These are phyloP conservation scores for Microplitis deprimator DNA, from an alignment of 2,888 invertebrate genomes.

Conservation along the genomic window DNA sequence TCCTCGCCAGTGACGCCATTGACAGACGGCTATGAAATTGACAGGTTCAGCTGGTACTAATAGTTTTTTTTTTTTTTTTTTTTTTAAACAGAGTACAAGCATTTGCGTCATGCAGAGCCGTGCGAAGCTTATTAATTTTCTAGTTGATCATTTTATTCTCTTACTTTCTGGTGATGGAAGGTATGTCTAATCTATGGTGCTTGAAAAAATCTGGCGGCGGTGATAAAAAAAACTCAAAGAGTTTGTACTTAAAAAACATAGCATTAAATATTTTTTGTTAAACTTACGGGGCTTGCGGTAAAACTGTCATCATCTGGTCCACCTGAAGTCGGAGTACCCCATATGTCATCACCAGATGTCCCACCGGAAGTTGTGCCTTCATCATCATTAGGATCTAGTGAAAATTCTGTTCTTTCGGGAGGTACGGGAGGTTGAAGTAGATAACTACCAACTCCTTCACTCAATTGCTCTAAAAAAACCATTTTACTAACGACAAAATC, in stretches of 20 bases:
- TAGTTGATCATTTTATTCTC: constrained; percentile 13
- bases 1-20: constrained; percentile 64
- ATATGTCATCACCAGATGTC: constrained; percentile 88
- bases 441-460: constrained; percentile 72
- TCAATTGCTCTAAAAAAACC: constrained; percentile 78
- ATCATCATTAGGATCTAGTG: constrained; percentile 73
- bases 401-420: constrained; percentile 67
- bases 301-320: constrained; percentile 83
- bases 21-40: constrained; percentile 68
- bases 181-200: constrained; percentile 49
- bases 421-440: constrained; percentile 66
- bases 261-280: not conserved
- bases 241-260: constrained; percentile 32
- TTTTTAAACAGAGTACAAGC: constrained; percentile 71
- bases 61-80: constrained; percentile 51
- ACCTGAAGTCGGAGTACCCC: constrained; percentile 91
- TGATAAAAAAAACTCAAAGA: constrained; percentile 20
- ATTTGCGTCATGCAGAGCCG: constrained; percentile 68
- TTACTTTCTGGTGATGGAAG: constrained; percentile 46
- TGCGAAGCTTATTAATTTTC: constrained; percentile 64
- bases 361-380: constrained; percentile 89
- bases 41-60: constrained; percentile 69
- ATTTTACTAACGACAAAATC: constrained; percentile 88
- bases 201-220: constrained; percentile 14
- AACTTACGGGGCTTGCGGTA: constrained; percentile 66